Percentiles rank a stretch among this genome's conserved stretches.
phyloP scores from a whole-genome alignment of 2,888 invertebrate genomes.

The Plagiodera versicolora region DNA sequence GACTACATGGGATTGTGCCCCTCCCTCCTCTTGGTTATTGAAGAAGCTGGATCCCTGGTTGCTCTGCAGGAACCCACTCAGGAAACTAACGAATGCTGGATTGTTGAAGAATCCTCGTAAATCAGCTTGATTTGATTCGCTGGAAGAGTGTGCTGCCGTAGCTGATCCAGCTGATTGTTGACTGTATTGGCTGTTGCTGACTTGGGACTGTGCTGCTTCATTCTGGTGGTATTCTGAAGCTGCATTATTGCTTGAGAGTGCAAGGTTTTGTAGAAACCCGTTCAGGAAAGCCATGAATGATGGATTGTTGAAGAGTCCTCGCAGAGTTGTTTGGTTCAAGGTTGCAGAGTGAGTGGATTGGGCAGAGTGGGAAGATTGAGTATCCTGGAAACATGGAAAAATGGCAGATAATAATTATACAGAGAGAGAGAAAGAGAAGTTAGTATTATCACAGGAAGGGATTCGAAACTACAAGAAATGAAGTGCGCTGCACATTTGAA shows the following conservation, averaged over 20 bases:
- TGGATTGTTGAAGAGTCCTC: slow-evolving; percentile 1
- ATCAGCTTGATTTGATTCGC: no score
- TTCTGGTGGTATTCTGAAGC: no score
- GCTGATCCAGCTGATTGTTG: no score
- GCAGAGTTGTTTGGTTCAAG: background rate
- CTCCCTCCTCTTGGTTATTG: background rate
- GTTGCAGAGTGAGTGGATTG: background rate
- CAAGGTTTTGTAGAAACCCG: background rate
- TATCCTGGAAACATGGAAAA: background rate
- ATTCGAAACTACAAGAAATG: no score
- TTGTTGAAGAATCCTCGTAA: background rate
- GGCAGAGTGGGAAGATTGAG: background rate
- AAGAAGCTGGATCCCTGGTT: background rate
- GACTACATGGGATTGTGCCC: background rate
- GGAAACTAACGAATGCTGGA: background rate
- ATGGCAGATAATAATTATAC: background rate
- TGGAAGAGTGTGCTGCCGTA: no score
- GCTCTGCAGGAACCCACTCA: background rate
- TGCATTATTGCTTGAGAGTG: background rate
- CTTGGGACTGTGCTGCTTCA: no score
- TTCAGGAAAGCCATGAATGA: slow-evolving; percentile 3
- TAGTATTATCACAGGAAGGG: no score
- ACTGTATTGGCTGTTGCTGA: no score
- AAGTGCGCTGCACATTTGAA: no score
- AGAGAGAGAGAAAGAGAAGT: no score